A percentile compares a stretch with the other conserved stretches of the same genome.
phyloP scores from a whole-genome alignment of 2,113 vertebrate species.

The Xenus cinereus region DNA sequence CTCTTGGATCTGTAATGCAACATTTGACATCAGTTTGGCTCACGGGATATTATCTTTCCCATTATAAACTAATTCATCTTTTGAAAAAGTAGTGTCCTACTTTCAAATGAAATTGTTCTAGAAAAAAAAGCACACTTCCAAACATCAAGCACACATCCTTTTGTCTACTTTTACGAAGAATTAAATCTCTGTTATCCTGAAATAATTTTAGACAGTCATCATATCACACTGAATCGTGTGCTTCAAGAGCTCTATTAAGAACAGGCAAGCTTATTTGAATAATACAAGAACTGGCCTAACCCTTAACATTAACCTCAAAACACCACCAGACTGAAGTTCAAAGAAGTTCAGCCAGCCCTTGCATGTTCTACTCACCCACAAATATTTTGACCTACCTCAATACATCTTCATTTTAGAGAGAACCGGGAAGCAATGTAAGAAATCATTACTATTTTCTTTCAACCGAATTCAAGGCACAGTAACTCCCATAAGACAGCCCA shows the following conservation, averaged over 20 bases:
- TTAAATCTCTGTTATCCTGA: neutral
- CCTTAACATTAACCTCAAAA: neutral
- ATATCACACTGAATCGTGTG: neutral
- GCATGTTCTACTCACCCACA: neutral
- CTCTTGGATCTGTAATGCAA: constrained; percentile 30
- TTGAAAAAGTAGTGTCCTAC: neutral
- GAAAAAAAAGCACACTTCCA: neutral
- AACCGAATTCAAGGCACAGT: neutral
- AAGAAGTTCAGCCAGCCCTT: neutral
- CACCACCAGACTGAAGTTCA: neutral
- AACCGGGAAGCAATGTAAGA: neutral
- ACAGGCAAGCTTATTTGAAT: neutral
- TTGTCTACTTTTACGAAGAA: neutral
- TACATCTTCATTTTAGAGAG: neutral
- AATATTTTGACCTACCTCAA: neutral
- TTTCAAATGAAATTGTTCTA: constrained; percentile 10
- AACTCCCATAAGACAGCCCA: neutral
- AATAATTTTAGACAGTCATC: neutral
- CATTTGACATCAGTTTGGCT: constrained; percentile 22
- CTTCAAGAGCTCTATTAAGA: neutral
- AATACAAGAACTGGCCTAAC: neutral
- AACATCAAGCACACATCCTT: neutral
- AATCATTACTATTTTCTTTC: neutral
- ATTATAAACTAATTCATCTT: constrained; percentile 35
- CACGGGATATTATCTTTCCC: neutral